Conservation (phyloP, 2,797 vertebrate species). For the Vultur gryphus region DNA sequence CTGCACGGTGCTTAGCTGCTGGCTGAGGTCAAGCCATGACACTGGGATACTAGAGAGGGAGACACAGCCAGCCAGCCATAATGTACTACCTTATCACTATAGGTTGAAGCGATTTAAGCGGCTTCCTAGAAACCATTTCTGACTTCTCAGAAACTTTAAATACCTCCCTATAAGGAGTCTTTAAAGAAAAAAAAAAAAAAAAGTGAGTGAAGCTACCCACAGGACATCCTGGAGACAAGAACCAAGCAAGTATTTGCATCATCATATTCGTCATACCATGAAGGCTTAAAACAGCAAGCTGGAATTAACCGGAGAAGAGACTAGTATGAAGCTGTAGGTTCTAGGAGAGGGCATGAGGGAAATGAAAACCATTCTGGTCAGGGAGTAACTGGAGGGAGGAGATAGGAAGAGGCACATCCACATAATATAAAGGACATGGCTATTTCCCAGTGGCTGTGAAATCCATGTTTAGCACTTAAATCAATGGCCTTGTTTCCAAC, state of each 20-base stretch:
- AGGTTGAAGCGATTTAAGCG: background rate
- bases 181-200: background rate
- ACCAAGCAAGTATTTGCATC: background rate
- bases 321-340: background rate
- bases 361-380: background rate
- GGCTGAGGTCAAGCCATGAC: no score
- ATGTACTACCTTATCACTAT: background rate
- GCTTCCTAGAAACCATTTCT: background rate
- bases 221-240: background rate
- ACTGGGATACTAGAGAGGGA: background rate
- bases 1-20: no score
- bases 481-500: conserved; percentile 39
- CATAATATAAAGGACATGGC: background rate
- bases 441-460: background rate
- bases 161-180: background rate
- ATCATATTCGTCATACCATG: background rate
- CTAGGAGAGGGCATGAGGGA: background rate
- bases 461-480: conserved; percentile 54
- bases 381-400: conserved; percentile 8
- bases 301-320: conserved; percentile 1
- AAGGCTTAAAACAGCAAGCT: conserved; percentile 28
- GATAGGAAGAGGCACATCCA: conserved; percentile 1
- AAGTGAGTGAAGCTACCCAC: background rate
- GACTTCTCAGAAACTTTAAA: background rate
- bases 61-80: background rate